Evolutionary conservation across 2,113 vertebrate genomes (phyloP), one percentile per base, ranked within the genome.

Genomic region (Eira barbara): DNA sequence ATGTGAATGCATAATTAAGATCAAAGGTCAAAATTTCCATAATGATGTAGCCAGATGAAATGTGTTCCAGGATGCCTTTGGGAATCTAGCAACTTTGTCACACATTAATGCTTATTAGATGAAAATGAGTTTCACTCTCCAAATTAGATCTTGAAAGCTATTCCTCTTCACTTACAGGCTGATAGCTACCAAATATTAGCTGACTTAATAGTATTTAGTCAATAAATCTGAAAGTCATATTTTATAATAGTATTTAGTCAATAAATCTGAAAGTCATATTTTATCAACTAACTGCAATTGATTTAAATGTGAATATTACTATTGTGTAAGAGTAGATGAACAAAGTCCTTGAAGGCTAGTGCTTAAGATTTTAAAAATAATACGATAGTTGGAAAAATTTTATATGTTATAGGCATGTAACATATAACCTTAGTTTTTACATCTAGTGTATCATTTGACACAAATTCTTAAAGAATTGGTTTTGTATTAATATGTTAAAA

Each of bases 1-100:
- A 98, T 98, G 42, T 87, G 92, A 98, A 97, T 79, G 63, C 13
- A 91, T 98, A 98, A 98, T 98, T 98, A 98, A 98, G 78, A 98
- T 69, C 97, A 98, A 90, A 98, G 96, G 63, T 98, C 97, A 98
- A 97, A 97, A 98, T 98, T 98, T 98, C 88, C 97, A 97, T 98
- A 98, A 98, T 96, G 92, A 97, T 96, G 80, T 81, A 98, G 93
- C 39, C 89, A 96, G 96, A 97, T 95, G 45, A 97, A 98, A 98
- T 96, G 59, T 96, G 90, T 96, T 98, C 47, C 92, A 95, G 20
- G 39, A 95, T 98, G 97, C 97, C 97, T 94, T 0, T 84, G 98
- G 90, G 97, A 98, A 94, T 96, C 81, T 93, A 79, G 74, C 73
- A 94, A 96, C 29, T 76, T 98, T 97, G 90, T 97, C 87, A 98